phyloP scores from a whole-genome alignment of 1,140 invertebrate species.

The Amyelois transitella region DNA sequence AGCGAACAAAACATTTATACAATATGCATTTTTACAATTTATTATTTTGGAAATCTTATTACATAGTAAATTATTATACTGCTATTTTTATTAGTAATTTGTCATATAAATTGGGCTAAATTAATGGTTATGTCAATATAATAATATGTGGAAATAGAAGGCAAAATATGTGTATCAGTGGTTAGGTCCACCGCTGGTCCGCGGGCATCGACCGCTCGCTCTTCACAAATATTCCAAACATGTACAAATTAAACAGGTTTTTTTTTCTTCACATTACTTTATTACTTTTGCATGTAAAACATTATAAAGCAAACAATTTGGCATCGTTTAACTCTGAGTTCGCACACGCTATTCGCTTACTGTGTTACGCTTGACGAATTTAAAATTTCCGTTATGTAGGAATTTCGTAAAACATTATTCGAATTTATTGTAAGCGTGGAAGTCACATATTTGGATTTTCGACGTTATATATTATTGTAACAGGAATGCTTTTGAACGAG shows the following conservation, averaged over 20 bases:
- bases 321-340: not conserved
- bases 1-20: no score
- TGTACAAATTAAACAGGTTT: constrained; percentile 72
- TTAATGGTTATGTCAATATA: not conserved
- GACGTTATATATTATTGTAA: no score
- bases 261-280: constrained; percentile 57
- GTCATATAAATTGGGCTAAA: not conserved
- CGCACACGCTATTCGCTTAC: not conserved
- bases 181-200: constrained; percentile 7
- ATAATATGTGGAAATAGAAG: not conserved
- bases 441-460: not conserved
- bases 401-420: not conserved
- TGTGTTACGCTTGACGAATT: constrained; percentile 4
- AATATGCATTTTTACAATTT: no score
- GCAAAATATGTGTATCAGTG: not conserved
- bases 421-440: not conserved
- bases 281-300: constrained; percentile 60
- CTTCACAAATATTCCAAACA: constrained; percentile 69
- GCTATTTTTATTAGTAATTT: no score
- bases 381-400: constrained; percentile 5
- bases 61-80: no score
- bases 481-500: no score
- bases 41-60: no score
- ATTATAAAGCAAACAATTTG: constrained; percentile 33
- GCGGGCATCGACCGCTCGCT: constrained; percentile 60